A percentile compares a stretch with the other conserved stretches of the same genome.
phyloP scores from a whole-genome alignment of 2,797 vertebrate species.

The Melopsittacus undulatus region DNA sequence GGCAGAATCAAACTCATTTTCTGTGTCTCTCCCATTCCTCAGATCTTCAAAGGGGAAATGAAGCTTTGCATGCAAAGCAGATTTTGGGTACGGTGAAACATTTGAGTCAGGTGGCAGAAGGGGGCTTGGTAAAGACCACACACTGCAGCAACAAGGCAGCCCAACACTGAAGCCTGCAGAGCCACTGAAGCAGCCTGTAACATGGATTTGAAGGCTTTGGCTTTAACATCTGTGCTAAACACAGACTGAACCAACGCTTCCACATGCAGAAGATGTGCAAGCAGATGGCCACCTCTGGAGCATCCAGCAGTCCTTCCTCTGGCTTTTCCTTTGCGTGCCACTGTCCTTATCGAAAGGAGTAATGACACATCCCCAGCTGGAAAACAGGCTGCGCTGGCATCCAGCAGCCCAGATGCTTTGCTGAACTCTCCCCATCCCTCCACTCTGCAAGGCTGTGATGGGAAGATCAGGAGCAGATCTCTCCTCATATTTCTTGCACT shows the following conservation, averaged over 20 bases:
- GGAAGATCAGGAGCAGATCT: slow-evolving; percentile 47
- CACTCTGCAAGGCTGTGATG: not conserved
- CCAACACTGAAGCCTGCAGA: rapidly evolving
- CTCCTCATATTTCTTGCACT: slow-evolving; percentile 1
- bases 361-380: not conserved
- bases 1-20: not conserved
- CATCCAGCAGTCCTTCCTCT: not conserved
- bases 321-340: not conserved
- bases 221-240: not conserved
- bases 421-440: not conserved
- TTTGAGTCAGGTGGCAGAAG: not conserved
- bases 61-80: not conserved
- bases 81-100: not conserved
- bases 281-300: not conserved
- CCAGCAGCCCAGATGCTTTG: not conserved
- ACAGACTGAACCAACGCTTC: not conserved
- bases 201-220: not conserved
- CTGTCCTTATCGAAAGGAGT: not conserved
- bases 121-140: not conserved
- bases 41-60: not conserved
- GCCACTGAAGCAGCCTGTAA: rapidly evolving
- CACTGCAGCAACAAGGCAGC: not conserved
- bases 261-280: not conserved
- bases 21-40: not conserved
- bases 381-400: not conserved